Evolutionary conservation across 2,113 vertebrate genomes (phyloP).

Genomic region (Platysternon megacephalum): DNA sequence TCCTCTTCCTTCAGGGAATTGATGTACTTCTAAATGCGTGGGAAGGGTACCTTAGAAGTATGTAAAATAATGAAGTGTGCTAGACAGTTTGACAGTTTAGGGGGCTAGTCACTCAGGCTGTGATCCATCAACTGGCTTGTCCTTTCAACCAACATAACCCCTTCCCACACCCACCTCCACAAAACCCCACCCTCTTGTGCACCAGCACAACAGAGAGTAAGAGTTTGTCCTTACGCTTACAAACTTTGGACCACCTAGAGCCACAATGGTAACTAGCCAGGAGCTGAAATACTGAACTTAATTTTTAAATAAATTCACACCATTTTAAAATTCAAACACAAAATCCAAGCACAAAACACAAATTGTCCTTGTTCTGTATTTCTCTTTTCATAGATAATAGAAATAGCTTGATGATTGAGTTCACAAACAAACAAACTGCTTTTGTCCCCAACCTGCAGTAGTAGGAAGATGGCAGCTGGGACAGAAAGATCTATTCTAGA

Average conservation of each 20-base stretch:
- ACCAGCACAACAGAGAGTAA: not conserved
- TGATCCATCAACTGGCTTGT: not conserved
- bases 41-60: not conserved
- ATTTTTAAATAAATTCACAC: not conserved
- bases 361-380: not conserved
- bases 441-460: not conserved
- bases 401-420: not conserved
- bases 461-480: not conserved
- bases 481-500: not conserved
- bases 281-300: conserved; percentile 1
- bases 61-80: not conserved
- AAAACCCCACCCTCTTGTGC: not conserved
- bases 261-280: not conserved
- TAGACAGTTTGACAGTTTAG: not conserved
- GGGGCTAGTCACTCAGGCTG: not conserved
- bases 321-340: not conserved
- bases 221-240: not conserved
- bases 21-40: not conserved
- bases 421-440: not conserved
- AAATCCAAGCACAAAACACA: not conserved
- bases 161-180: not conserved
- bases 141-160: not conserved
- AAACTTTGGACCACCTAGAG: not conserved
- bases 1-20: not conserved
- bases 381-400: not conserved